Percentiles rank a stretch among this genome's conserved stretches.
Conservation (phyloP, 2,797 vertebrate genomes). For the Malacoraja senta region DNA sequence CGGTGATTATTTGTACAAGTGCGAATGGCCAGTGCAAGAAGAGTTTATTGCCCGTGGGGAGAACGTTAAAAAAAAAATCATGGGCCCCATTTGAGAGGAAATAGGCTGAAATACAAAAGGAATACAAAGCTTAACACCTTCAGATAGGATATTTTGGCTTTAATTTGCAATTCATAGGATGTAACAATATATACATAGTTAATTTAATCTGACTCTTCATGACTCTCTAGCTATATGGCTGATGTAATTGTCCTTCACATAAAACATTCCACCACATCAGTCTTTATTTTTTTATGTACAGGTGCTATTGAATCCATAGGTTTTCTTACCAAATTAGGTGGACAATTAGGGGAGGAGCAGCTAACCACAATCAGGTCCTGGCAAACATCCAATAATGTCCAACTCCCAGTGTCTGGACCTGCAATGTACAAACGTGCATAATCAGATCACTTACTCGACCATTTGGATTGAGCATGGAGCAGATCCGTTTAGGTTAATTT, state of each 20-base stretch:
- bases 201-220: background rate
- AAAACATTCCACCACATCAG: background rate
- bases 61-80: background rate
- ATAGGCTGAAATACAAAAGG: background rate
- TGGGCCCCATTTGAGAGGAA: background rate
- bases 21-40: background rate
- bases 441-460: background rate
- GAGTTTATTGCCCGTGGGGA: background rate
- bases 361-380: constrained; percentile 80
- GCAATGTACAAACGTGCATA: background rate
- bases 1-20: no score
- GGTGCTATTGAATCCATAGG: background rate
- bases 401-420: constrained; percentile 69
- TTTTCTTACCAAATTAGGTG: constrained; percentile 72
- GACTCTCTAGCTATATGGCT: background rate
- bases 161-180: background rate
- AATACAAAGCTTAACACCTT: background rate
- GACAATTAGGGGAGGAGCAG: constrained; percentile 80
- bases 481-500: no score
- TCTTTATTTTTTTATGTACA: no score
- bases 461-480: no score
- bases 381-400: constrained; percentile 77
- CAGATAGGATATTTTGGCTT: background rate
- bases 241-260: background rate
- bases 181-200: background rate